phyloP scores from a whole-genome alignment of 2,797 vertebrate genomes.

The Philypnodon macrostomus region DNA sequence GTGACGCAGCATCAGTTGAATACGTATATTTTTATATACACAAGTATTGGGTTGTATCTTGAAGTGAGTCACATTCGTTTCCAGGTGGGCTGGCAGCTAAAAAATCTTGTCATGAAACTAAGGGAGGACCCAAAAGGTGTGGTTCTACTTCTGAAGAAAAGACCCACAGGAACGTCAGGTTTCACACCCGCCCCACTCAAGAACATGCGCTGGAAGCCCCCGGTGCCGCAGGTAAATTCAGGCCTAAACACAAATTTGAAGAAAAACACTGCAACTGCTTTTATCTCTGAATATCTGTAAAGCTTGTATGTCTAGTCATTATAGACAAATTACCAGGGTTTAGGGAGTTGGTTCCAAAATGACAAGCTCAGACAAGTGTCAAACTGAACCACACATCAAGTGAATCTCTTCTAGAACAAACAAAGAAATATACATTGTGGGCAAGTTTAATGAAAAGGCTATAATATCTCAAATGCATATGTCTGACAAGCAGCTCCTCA shows the following conservation, averaged over 20 bases:
- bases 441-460: no score
- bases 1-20: neutral
- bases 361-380: constrained; percentile 58
- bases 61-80: constrained; percentile 11
- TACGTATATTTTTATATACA: neutral
- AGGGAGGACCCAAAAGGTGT: constrained; percentile 90
- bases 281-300: constrained; percentile 24
- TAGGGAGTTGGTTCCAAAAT: constrained; percentile 48
- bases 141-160: constrained; percentile 87
- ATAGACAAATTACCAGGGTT: constrained; percentile 54
- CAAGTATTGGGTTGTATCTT: neutral
- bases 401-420: neutral
- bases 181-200: constrained; percentile 90
- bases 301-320: constrained; percentile 29
- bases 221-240: constrained; percentile 85
- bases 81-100: constrained; percentile 95
- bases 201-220: constrained; percentile 93
- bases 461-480: neutral
- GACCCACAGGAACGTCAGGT: constrained; percentile 85
- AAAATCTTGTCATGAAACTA: constrained; percentile 88
- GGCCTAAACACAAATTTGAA: no score
- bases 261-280: constrained; percentile 10
- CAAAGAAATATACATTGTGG: neutral
- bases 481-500: constrained; percentile 19
- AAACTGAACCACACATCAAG: constrained; percentile 35